phyloP scores from a whole-genome alignment of 2,797 vertebrate genomes.

The Falco rusticolus region DNA sequence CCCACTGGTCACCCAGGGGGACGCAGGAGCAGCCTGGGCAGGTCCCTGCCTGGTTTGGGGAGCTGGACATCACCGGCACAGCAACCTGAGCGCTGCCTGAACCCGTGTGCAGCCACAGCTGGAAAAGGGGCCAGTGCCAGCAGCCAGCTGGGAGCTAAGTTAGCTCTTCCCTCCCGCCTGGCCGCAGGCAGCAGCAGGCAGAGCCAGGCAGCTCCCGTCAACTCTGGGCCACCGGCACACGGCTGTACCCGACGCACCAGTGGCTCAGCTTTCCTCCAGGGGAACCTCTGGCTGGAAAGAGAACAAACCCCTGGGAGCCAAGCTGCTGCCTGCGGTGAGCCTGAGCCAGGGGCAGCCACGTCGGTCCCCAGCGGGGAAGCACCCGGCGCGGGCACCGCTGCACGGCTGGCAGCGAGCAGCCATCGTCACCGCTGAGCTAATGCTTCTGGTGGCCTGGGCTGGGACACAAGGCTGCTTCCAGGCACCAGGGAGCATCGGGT shows the following conservation, averaged over 20 bases:
- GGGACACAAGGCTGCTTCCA: not conserved
- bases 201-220: fast-evolving
- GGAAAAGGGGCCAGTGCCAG: not conserved
- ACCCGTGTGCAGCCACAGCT: not conserved
- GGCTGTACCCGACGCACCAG: not conserved
- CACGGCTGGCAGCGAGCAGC: not conserved
- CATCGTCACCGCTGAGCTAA: not conserved
- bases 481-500: fast-evolving
- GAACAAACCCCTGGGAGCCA: not conserved
- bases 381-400: not conserved
- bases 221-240: not conserved
- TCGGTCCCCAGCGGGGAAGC: not conserved
- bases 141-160: not conserved
- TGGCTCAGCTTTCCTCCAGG: not conserved
- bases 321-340: fast-evolving
- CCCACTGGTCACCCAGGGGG: not conserved
- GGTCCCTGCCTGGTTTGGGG: not conserved
- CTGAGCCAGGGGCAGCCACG: not conserved
- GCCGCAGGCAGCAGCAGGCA: not conserved
- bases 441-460: not conserved
- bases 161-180: not conserved
- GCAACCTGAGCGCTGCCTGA: not conserved
- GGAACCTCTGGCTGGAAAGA: not conserved
- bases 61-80: not conserved
- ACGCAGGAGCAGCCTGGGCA: not conserved